Conservation (phyloP, 2,113 vertebrate species). For the Melanotaenia duboulayi region DNA sequence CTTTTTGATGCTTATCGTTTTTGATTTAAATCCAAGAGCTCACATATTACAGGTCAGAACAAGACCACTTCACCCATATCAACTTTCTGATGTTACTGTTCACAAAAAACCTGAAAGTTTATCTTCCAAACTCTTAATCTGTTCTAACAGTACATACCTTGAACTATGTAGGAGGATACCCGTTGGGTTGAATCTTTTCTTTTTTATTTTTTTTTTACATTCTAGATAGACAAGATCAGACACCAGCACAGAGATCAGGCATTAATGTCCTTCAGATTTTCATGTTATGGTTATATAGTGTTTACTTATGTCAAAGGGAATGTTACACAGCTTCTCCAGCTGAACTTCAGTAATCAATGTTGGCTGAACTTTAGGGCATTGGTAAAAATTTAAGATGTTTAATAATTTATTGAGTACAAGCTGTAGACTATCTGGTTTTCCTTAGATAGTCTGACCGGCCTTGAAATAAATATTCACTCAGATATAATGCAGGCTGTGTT, state of each 20-base stretch:
- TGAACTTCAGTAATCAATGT: conserved; percentile 70
- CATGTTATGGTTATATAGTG: conserved; percentile 55
- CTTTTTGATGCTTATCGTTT: too few species aligned
- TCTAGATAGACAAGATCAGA: too few species aligned
- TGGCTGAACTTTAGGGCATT: conserved; percentile 57
- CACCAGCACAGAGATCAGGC: neutral
- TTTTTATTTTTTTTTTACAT: too few species aligned
- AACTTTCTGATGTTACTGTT: too few species aligned
- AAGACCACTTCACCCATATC: too few species aligned
- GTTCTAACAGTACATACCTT: too few species aligned
- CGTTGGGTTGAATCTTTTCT: too few species aligned
- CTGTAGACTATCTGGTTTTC: conserved; percentile 51
- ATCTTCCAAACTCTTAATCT: too few species aligned
- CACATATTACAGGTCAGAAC: too few species aligned
- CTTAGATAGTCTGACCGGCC: conserved; percentile 50
- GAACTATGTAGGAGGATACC: too few species aligned
- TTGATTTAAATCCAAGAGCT: too few species aligned
- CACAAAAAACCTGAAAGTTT: too few species aligned
- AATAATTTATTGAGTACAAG: conserved; percentile 73
- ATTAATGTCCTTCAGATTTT: conserved; percentile 51
- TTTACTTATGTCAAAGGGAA: conserved; percentile 55
- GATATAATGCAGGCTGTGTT: conserved; percentile 32
- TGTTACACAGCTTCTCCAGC: conserved; percentile 47
- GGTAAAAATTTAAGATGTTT: conserved; percentile 63
- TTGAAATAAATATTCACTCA: conserved; percentile 66